Conservation (phyloP, 2,888 invertebrate genomes). For the Pterobdella sp. region DNA sequence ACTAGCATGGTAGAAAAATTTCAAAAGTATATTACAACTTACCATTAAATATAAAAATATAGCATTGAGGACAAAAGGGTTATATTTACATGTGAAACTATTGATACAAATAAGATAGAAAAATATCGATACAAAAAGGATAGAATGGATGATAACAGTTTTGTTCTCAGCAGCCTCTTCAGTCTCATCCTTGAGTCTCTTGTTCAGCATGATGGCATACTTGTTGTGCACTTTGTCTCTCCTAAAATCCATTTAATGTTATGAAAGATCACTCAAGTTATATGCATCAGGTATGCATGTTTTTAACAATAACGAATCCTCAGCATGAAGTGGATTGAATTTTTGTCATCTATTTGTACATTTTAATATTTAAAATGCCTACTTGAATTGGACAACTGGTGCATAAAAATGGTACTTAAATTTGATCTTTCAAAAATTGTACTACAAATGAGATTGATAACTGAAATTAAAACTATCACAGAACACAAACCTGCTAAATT, state of each 20-base stretch:
- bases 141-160: too few relatives aligned
- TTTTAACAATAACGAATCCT: too few relatives aligned
- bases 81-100: too few relatives aligned
- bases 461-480: too few relatives aligned
- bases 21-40: too few relatives aligned
- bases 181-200: slow-evolving; percentile 8
- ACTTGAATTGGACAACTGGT: too few relatives aligned
- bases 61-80: too few relatives aligned
- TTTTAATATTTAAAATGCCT: neutral
- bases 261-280: too few relatives aligned
- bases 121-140: too few relatives aligned
- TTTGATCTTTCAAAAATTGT: neutral
- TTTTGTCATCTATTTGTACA: neutral
- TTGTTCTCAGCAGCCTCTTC: neutral
- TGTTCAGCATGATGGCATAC: slow-evolving; percentile 78
- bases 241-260: slow-evolving; percentile 52
- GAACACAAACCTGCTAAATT: slow-evolving; percentile 67
- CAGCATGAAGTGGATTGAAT: neutral
- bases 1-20: neutral
- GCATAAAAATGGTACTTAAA: neutral
- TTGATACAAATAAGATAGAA: too few relatives aligned
- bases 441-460: neutral
- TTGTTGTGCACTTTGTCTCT: slow-evolving; percentile 91
- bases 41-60: too few relatives aligned
- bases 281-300: too few relatives aligned